Evolutionary conservation across 2,113 vertebrate genomes (phyloP), one percentile per base, ranked within the genome.

Genomic region (Myrmecobius fasciatus): DNA sequence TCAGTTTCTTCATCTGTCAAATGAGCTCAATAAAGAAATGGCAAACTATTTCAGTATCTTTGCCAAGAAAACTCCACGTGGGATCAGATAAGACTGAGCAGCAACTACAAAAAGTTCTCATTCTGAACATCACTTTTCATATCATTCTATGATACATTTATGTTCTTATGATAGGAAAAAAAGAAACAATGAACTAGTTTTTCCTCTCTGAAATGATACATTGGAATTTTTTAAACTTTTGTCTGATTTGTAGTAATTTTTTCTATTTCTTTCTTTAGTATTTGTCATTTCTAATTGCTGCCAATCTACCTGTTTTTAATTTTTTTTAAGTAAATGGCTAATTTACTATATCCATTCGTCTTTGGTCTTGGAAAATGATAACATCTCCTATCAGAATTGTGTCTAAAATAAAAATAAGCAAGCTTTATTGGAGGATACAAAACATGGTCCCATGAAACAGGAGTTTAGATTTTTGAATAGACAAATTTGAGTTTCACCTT

Each of bases 391-490:
- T 83, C n/a, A 83, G 17, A 43, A 83, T 43, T 26, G 8, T 48
- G 0, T 83, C 26, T 93, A 52, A 94, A 96, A 88, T 89, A 51
- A 94, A 67, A 75, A 91, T 52, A 89, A n/a, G n/a, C 24, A 25
- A 52, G 91, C 51, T 94, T 75, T 2, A 46, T 89, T 90, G 46
- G 51, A 90, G 89, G 91, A 90, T 1, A 1, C 14, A 89, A 90
- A 10, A 4, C 8, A 14, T 53, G 89, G 53, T 95, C 5, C 46
- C 28, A 12, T 31, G 54, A 94, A 93, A 83, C 7, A 36, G 56
- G 60, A 67, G 36, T 83, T 83, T 22, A 83, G 67, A 75, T 43
- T 83, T 75, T 67, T 67, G 3, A 75, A 75, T 75, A n/a, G 26
- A 60, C 10, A 67, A 8, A 83, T n/a, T 83, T 83, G 60, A n/a